Evolutionary conservation across 2,888 invertebrate species (phyloP).

Genomic region (Chrysolina oricalcia): DNA sequence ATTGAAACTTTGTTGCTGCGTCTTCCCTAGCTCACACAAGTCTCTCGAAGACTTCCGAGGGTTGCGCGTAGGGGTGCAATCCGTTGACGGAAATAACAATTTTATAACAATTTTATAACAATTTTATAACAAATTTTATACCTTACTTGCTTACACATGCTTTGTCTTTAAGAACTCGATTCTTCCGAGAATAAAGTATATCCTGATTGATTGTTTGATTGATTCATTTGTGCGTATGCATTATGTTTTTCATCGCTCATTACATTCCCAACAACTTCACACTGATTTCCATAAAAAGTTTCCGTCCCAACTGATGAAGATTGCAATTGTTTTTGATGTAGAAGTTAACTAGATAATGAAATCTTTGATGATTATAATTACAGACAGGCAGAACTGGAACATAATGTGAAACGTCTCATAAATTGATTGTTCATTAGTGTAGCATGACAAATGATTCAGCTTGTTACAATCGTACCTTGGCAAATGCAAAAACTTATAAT

Average conservation of each 20-base stretch:
- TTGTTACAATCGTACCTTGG: not conserved
- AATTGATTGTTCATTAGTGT: constrained; percentile 7
- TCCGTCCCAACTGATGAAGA: not conserved
- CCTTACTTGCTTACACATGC: too few species aligned
- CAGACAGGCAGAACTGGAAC: not conserved
- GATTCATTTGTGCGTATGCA: not conserved
- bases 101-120: too few species aligned
- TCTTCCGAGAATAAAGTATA: too few species aligned
- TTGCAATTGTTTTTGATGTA: constrained; percentile 11
- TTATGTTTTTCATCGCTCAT: not conserved
- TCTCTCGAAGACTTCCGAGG: too few species aligned
- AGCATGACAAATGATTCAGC: not conserved
- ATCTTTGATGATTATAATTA: not conserved
- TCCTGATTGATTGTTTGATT: too few species aligned
- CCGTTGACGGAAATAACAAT: too few species aligned
- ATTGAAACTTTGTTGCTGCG: too few species aligned
- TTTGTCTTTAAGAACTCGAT: too few species aligned
- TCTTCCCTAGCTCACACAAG: too few species aligned
- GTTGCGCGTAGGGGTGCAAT: too few species aligned
- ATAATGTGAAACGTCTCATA: not conserved
- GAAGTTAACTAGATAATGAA: not conserved
- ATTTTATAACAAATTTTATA: too few species aligned
- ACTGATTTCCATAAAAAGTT: not conserved
- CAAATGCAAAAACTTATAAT: not conserved
- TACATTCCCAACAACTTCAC: not conserved